Percentiles rank a stretch among this genome's conserved stretches.
phyloP scores from a whole-genome alignment of 1,140 invertebrate species.

The Heliconius nattereri region DNA sequence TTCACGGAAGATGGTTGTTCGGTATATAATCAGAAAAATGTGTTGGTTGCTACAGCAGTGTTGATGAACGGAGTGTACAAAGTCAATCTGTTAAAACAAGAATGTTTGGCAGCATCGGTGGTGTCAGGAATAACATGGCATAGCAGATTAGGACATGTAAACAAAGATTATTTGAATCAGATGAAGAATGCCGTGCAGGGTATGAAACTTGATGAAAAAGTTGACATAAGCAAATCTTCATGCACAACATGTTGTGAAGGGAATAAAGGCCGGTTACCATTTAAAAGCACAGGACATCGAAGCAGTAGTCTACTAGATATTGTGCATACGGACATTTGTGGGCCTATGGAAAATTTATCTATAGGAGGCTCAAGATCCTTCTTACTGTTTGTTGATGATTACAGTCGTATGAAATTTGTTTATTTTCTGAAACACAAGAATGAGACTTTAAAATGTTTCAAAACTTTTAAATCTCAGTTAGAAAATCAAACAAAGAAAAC shows the following conservation, averaged over 20 bases:
- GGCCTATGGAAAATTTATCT: slow-evolving; percentile 25
- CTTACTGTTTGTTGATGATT: slow-evolving; percentile 17
- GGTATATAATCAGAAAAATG: no score
- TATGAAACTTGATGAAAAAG: no score
- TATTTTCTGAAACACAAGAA: slow-evolving; percentile 44
- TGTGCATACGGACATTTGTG: slow-evolving; percentile 51
- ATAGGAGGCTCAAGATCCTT: slow-evolving; percentile 26
- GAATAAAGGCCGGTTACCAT: slow-evolving; percentile 15
- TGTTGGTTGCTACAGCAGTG: no score
- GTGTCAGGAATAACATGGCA: slow-evolving; percentile 39
- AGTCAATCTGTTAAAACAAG: neutral
- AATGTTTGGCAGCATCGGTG: slow-evolving; percentile 21
- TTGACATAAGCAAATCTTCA: no score
- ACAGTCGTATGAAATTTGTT: slow-evolving; percentile 14
- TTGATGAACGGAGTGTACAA: no score
- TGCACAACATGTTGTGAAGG: no score
- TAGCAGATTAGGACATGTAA: slow-evolving; percentile 45
- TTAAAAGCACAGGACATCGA: slow-evolving; percentile 11
- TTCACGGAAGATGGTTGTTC: no score
- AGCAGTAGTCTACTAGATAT: slow-evolving; percentile 39
- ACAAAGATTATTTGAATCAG: slow-evolving; percentile 34
- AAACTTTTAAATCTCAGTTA: slow-evolving; percentile 52
- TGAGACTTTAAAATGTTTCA: slow-evolving; percentile 44
- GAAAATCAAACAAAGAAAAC: slow-evolving; percentile 55
- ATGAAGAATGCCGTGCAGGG: slow-evolving; percentile 24